Evolutionary conservation across 2,888 invertebrate species (phyloP), one percentile per base, ranked within the genome.

Genomic region (Mayetiola destructor): DNA sequence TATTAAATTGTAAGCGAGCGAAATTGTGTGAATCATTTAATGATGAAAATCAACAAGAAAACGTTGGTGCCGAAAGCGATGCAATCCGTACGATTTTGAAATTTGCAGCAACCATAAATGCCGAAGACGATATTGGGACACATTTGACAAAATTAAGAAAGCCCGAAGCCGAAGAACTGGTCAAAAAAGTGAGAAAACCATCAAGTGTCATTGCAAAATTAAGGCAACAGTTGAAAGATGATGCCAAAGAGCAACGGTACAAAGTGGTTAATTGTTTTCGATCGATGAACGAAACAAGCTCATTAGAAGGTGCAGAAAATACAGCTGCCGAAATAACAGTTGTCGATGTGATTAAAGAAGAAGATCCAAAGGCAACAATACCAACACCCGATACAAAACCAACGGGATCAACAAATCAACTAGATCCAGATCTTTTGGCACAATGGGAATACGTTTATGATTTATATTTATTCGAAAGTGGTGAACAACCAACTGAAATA

Each of bases 1-100:
- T 87, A 54, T 73, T 88, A 48, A 77, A 83, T 63, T 84, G 84
- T 63, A 88, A 88, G 69, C 76, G 79, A 53, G 73, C 75, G 53
- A 85, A 83, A 74, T 74, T 75, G 3, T n/a, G 48, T n/a, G 76
- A 79, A 53, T 65, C 67, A 35, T 2, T 2, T n/a, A 32, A 20
- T 32, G 32, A 53, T 32, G 72, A 74, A 59, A 62, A 8, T 56
- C 36, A 12, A 14, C 14, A 29, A 23, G 37, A n/a, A 1, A 53
- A 29, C 16, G n/a, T 3, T n/a, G 36, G 14, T 36, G 27, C 48
- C 4, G n/a, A 23, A 48, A 32, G 9, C 1, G 14, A 18, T 27
- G 32, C 16, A 14, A 32, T 18, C n/a, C 20, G 20, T 18, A 53
- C 53, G 8, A 53, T 53, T 30, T 16, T 53, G 23, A 30, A 53